phyloP scores from a whole-genome alignment of 2,797 vertebrate species.

The Selene dorsalis region DNA sequence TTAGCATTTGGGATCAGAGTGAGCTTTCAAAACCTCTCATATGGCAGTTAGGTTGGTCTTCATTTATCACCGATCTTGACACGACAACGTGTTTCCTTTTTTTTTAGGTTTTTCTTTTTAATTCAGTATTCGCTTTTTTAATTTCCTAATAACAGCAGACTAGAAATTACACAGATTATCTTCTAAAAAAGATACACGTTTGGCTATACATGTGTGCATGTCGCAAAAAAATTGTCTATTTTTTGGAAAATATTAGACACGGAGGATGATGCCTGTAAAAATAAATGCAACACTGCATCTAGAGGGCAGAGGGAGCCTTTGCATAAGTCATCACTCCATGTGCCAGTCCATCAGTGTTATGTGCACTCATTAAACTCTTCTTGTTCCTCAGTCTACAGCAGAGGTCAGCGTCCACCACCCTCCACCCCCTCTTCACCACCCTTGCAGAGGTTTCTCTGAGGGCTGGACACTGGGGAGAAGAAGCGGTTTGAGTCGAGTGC shows the following conservation, averaged over 20 bases:
- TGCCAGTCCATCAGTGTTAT: constrained; percentile 20
- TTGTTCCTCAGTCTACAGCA: constrained; percentile 12
- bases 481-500: constrained; percentile 55
- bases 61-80: not conserved
- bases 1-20: not conserved
- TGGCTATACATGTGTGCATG: not conserved
- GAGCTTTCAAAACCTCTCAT: not conserved
- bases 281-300: constrained; percentile 10
- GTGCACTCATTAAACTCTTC: constrained; percentile 32
- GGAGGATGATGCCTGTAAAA: not conserved
- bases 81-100: not conserved
- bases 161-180: not conserved
- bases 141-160: not conserved
- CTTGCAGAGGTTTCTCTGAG: constrained; percentile 33
- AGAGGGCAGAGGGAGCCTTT: not conserved
- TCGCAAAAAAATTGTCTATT: not conserved
- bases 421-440: constrained; percentile 5
- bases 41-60: not conserved
- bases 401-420: not conserved
- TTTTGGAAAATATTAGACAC: not conserved
- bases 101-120: not conserved
- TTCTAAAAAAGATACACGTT: constrained; percentile 1
- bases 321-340: constrained; percentile 1
- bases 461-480: constrained; percentile 19
- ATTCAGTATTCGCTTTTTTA: not conserved